Conservation (phyloP, 2,888 invertebrate genomes). For the Candidula unifasciata region DNA sequence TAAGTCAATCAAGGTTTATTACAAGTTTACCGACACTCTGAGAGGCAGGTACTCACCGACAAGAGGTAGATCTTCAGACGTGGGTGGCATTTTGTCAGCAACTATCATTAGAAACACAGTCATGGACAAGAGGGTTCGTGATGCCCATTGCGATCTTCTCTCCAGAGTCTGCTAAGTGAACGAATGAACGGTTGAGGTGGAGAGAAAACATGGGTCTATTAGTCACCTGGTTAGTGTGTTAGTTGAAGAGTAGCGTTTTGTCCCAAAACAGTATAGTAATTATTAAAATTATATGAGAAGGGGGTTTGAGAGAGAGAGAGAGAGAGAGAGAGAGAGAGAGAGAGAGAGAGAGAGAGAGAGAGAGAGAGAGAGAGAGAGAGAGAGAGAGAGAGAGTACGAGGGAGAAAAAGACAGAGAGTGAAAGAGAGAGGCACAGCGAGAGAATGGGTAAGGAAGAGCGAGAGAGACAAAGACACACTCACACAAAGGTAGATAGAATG, state of each 20-base stretch:
- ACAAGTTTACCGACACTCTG: not conserved
- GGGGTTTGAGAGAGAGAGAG: not conserved
- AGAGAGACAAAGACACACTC: too few relatives aligned
- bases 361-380: too few relatives aligned
- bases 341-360: too few relatives aligned
- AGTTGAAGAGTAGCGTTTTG: not conserved
- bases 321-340: too few relatives aligned
- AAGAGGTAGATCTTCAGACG: constrained; percentile 79
- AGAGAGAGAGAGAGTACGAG: too few relatives aligned
- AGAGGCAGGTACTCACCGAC: constrained; percentile 73
- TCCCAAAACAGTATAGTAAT: too few relatives aligned
- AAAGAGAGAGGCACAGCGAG: not conserved
- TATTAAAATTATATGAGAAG: not conserved
- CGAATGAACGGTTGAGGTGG: not conserved
- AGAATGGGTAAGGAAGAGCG: too few relatives aligned
- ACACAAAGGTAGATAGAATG: too few relatives aligned
- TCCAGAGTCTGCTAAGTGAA: constrained; percentile 74
- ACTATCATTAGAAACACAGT: constrained; percentile 79
- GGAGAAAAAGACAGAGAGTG: not conserved
- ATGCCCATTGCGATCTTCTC: constrained; percentile 80
- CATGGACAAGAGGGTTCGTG: constrained; percentile 79
- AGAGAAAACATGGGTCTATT: not conserved
- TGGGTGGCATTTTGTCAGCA: constrained; percentile 79
- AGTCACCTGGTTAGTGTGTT: not conserved
- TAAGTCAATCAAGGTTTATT: too few relatives aligned